Evolutionary conservation across 2,797 vertebrate genomes (phyloP).

Genomic region (Myripristis murdjan): DNA sequence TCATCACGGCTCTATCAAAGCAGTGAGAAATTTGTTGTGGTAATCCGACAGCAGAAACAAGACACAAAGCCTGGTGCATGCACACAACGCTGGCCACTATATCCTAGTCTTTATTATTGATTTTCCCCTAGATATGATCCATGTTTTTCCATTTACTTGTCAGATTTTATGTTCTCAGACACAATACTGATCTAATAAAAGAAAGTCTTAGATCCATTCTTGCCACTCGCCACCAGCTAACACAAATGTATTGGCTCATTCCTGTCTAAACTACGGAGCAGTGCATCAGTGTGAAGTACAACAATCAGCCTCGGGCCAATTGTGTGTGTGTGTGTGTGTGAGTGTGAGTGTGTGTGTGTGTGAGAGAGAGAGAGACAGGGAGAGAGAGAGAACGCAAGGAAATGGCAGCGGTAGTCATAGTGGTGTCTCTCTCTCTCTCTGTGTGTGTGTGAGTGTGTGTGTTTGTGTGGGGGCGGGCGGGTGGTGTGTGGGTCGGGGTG

Average conservation of each 20-base stretch:
- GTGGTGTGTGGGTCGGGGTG: conserved; percentile 14
- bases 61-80: conserved; percentile 45
- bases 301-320: conserved; percentile 40
- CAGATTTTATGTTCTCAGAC: conserved; percentile 77
- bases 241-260: conserved; percentile 58
- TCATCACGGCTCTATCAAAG: conserved; percentile 70
- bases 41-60: conserved; percentile 63
- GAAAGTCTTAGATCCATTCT: conserved; percentile 50
- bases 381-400: too few relatives aligned
- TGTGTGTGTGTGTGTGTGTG: too few relatives aligned
- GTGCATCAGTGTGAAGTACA: not conserved
- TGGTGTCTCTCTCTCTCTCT: too few relatives aligned
- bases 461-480: conserved; percentile 27
- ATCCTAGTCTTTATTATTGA: conserved; percentile 69
- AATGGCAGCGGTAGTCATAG: not conserved
- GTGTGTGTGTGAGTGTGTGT: conserved; percentile 21
- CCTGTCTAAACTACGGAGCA: conserved; percentile 29
- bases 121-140: conserved; percentile 67
- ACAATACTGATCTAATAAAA: conserved; percentile 78
- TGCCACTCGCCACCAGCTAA: conserved; percentile 56
- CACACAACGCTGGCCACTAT: conserved; percentile 39
- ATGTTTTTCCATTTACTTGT: conserved; percentile 82
- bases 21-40: conserved; percentile 59
- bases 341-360: not conserved
- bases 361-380: too few relatives aligned